Percentiles rank a stretch among this genome's conserved stretches.
phyloP scores from a whole-genome alignment of 1,140 invertebrate genomes.

The Drosophila punjabiensis region DNA sequence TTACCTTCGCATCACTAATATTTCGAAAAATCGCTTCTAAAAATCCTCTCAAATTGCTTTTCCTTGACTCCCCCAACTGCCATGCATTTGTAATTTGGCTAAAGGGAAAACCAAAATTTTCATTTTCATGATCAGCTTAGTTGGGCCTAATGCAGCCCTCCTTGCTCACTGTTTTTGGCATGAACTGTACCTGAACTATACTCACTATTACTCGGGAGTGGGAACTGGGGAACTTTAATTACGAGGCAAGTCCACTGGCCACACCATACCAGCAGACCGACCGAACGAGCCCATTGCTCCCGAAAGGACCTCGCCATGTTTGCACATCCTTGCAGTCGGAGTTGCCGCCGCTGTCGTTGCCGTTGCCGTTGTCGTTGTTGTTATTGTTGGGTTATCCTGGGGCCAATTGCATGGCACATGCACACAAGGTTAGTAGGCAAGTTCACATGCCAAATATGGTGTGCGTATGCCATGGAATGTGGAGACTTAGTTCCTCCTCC shows the following conservation, averaged over 20 bases:
- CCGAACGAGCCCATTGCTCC: conserved; percentile 9
- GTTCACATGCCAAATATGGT: conserved; percentile 68
- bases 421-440: conserved; percentile 67
- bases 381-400: conserved; percentile 39
- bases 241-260: conserved; percentile 28
- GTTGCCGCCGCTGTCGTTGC: conserved; percentile 8
- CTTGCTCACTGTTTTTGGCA: conserved; percentile 7
- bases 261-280: not conserved
- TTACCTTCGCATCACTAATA: not conserved
- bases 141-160: not conserved
- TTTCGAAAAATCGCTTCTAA: not conserved
- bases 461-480: conserved; percentile 55
- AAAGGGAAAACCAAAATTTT: conserved; percentile 6
- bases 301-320: conserved; percentile 44
- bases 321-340: conserved; percentile 43
- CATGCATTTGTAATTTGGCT: conserved; percentile 4
- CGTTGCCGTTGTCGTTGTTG: conserved; percentile 17
- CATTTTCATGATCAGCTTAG: conserved; percentile 5
- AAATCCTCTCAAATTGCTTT: conserved; percentile 2
- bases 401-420: conserved; percentile 63
- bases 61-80: not conserved
- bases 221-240: conserved; percentile 34
- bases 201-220: not conserved
- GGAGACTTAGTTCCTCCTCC: not conserved
- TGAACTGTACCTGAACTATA: conserved; percentile 4